These are phyloP conservation scores for Caenorhabditis sp. DNA, from an alignment of 2,888 invertebrate genomes.

Conservation along the genomic window DNA sequence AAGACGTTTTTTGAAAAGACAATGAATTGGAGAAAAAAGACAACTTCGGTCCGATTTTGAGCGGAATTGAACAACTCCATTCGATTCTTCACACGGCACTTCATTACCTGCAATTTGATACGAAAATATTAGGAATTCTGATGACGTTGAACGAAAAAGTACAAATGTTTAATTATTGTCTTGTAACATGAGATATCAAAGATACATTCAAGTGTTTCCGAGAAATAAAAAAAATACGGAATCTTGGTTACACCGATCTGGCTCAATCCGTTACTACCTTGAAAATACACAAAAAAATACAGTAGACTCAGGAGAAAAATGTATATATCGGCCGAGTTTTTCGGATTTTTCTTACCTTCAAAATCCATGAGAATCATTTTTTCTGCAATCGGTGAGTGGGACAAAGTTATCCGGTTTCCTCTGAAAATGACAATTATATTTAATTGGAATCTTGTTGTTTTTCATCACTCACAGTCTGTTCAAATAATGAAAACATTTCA, in stretches of 20 bases:
- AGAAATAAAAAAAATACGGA: too few relatives aligned
- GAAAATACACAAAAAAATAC: too few relatives aligned
- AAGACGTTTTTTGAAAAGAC: slow-evolving; percentile 42
- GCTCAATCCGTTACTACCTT: too few relatives aligned
- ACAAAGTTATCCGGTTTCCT: background rate
- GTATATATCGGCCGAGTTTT: too few relatives aligned
- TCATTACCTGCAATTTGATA: slow-evolving; percentile 35
- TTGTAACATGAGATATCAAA: too few relatives aligned
- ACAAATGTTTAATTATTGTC: background rate
- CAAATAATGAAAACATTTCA: background rate
- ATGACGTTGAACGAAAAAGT: background rate
- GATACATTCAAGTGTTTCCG: too few relatives aligned
- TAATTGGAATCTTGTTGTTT: background rate
- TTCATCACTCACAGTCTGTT: background rate
- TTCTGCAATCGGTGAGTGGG: background rate
- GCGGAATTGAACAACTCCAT: slow-evolving; percentile 17
- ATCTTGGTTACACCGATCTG: too few relatives aligned
- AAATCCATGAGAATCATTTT: background rate
- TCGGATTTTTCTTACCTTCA: background rate
- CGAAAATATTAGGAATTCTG: background rate
- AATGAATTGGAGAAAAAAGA: slow-evolving; percentile 50
- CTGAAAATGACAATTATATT: background rate
- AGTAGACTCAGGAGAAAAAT: too few relatives aligned
- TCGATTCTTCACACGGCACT: slow-evolving; percentile 20
- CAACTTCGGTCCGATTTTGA: slow-evolving; percentile 30